Evolutionary conservation across 2,113 vertebrate species (phyloP).

Genomic region (Capra hircus): DNA sequence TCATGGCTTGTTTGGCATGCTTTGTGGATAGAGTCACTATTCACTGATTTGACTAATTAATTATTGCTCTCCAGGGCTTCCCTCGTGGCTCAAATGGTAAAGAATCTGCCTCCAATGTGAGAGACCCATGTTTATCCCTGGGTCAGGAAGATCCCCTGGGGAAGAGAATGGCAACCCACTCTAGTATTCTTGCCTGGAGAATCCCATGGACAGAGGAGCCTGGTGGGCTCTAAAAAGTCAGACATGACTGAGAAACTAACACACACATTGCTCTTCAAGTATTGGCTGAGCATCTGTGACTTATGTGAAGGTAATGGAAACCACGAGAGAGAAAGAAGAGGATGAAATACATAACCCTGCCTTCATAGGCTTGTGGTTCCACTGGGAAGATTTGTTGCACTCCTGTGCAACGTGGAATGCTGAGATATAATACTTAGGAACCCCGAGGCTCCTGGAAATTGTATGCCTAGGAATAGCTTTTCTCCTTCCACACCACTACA

Average conservation of each 20-base stretch:
- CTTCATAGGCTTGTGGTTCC: neutral
- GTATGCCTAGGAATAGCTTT: neutral
- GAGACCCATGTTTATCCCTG: neutral
- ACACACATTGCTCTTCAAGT: neutral
- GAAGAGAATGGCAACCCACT: neutral
- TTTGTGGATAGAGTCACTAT: neutral
- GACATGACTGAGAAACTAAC: neutral
- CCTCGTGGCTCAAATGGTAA: neutral
- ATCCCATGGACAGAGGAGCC: neutral
- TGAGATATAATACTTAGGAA: neutral
- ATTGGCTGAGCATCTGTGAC: neutral
- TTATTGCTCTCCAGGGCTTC: neutral
- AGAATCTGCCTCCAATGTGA: neutral
- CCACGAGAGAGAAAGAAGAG: neutral
- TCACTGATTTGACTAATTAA: neutral
- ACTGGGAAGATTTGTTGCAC: neutral
- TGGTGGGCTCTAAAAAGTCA: neutral
- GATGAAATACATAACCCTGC: neutral
- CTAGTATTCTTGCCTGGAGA: neutral
- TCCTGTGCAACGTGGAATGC: neutral
- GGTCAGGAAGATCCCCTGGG: neutral
- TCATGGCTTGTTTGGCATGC: neutral
- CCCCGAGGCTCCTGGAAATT: neutral
- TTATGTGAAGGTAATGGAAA: neutral
- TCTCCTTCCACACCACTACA: neutral